Evolutionary conservation across 2,113 vertebrate species (phyloP).

Genomic region (Varanus komodoensis): DNA sequence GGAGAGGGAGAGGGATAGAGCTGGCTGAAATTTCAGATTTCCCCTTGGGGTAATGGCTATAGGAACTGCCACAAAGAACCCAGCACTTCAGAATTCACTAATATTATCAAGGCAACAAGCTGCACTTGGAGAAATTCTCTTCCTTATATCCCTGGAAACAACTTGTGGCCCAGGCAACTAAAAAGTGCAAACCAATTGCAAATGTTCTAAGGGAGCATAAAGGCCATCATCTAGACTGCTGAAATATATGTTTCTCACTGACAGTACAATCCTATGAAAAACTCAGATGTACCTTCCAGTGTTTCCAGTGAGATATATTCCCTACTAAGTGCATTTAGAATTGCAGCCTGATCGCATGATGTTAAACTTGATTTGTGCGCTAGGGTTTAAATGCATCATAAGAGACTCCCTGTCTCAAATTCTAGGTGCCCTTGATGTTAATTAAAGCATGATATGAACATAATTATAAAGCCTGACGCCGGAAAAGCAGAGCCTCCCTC

Average conservation of each 20-base stretch:
- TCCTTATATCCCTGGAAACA: background rate
- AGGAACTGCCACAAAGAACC: too few species aligned
- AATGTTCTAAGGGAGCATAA: constrained; percentile 3
- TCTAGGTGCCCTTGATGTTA: background rate
- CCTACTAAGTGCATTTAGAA: background rate
- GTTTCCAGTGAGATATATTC: background rate
- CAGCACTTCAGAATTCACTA: too few species aligned
- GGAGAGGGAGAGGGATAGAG: too few species aligned
- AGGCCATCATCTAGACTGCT: background rate
- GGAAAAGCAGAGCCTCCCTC: background rate
- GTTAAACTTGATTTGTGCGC: constrained; percentile 30
- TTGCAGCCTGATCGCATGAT: background rate
- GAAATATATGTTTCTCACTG: constrained; percentile 8
- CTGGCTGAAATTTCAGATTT: too few species aligned
- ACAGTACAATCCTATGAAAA: background rate
- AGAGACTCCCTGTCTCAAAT: background rate
- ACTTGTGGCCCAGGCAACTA: constrained; percentile 2
- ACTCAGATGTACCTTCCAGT: background rate
- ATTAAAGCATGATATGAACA: constrained; percentile 27
- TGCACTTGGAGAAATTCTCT: background rate
- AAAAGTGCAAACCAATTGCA: background rate
- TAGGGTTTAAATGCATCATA: constrained; percentile 20
- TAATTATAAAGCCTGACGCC: constrained; percentile 10
- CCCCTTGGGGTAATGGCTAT: too few species aligned
- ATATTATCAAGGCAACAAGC: background rate